Evolutionary conservation across 2,113 vertebrate genomes (phyloP).

Genomic region (Phocoena phocoena): DNA sequence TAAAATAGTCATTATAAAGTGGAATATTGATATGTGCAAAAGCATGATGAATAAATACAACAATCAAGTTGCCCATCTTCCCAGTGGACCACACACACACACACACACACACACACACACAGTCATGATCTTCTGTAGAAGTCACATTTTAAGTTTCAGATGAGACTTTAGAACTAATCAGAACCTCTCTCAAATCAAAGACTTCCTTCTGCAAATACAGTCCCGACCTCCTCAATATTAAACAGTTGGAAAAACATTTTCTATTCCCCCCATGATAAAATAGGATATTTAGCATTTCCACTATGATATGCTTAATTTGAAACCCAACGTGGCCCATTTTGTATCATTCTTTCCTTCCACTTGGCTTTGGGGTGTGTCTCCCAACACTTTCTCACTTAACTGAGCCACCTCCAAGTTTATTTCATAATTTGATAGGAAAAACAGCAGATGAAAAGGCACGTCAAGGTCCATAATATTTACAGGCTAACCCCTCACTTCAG

Average conservation of each 20-base stretch:
- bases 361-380: neutral
- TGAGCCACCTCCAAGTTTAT: conserved; percentile 16
- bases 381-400: neutral
- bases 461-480: neutral
- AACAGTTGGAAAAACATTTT: conserved; percentile 4
- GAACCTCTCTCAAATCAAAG: neutral
- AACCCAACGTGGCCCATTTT: neutral
- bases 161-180: neutral
- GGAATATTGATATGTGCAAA: neutral
- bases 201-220: neutral
- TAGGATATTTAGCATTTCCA: neutral
- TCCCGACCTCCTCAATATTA: neutral
- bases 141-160: neutral
- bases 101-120: neutral
- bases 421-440: conserved; percentile 41
- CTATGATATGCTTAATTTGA: neutral
- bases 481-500: neutral
- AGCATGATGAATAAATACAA: neutral
- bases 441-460: conserved; percentile 6
- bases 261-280: conserved; percentile 3
- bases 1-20: neutral
- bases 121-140: neutral
- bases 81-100: fast-evolving
- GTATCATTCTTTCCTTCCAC: neutral
- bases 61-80: neutral